Evolutionary conservation across 2,113 vertebrate species (phyloP).

Genomic region (Bostrychus sinensis): DNA sequence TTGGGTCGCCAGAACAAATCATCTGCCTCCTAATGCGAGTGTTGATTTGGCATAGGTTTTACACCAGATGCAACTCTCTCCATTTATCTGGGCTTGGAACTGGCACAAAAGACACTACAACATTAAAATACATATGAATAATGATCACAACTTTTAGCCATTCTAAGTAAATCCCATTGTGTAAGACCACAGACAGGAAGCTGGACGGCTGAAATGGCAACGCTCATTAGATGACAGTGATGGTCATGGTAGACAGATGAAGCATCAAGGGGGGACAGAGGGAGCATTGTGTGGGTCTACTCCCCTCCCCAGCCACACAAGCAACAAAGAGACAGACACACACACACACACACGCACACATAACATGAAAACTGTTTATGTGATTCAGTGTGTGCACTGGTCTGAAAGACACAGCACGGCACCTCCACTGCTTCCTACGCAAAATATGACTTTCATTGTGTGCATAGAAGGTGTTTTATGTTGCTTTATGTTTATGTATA

Average conservation of each 20-base stretch:
- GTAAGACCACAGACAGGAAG: neutral
- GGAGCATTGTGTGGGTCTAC: constrained; percentile 61
- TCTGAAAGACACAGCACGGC: constrained; percentile 29
- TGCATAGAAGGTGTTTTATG: neutral
- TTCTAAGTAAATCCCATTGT: neutral
- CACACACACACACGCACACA: constrained; percentile 12
- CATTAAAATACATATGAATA: neutral
- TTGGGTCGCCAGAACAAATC: too few species aligned
- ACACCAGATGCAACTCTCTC: neutral
- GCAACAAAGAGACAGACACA: constrained; percentile 53
- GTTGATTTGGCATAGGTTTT: neutral
- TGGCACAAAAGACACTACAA: too few species aligned
- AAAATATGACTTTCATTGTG: neutral
- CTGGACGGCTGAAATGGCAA: neutral
- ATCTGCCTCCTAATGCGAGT: too few species aligned
- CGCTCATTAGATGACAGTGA: neutral
- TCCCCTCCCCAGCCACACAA: constrained; percentile 51
- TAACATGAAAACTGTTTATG: constrained; percentile 39
- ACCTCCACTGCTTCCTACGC: constrained; percentile 14
- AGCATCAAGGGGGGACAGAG: constrained; percentile 54
- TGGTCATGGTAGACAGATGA: constrained; percentile 47
- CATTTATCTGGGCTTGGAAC: neutral
- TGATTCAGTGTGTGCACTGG: constrained; percentile 45
- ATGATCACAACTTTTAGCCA: neutral
- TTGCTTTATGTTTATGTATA: neutral